Conservation (phyloP, 2,888 invertebrate species). For the Caenorhabditis imperialis region DNA sequence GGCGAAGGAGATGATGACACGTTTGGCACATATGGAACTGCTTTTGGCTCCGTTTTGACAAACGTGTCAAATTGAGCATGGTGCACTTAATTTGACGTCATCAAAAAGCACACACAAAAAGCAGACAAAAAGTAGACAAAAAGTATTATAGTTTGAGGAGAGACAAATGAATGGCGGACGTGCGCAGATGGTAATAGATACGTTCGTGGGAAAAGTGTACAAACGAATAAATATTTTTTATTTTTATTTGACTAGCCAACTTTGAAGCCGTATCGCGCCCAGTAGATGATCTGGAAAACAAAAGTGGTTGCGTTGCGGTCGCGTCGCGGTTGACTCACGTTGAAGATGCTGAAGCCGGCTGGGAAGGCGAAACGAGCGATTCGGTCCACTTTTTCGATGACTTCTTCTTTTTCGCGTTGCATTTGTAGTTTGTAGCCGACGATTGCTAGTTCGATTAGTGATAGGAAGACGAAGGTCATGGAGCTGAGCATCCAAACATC, state of each 20-base stretch:
- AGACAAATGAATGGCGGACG: too few species aligned
- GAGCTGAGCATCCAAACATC: conserved; percentile 71
- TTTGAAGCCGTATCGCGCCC: conserved; percentile 61
- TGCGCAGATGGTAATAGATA: too few species aligned
- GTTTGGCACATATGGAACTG: too few species aligned
- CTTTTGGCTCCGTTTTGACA: too few species aligned
- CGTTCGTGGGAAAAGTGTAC: conserved; percentile 1
- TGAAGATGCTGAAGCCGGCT: conserved; percentile 65
- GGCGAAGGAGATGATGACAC: too few species aligned
- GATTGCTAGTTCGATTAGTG: conserved; percentile 66
- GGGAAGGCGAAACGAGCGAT: conserved; percentile 58
- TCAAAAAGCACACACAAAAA: too few species aligned
- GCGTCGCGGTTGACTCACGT: conserved; percentile 33
- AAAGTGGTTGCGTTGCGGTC: background rate
- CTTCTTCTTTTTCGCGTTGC: conserved; percentile 25
- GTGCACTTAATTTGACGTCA: too few species aligned
- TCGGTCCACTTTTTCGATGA: conserved; percentile 52
- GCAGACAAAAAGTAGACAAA: too few species aligned
- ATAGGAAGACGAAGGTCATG: conserved; percentile 69
- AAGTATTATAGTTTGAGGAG: too few species aligned
- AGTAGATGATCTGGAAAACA: conserved; percentile 59
- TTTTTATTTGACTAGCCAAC: conserved; percentile 24
- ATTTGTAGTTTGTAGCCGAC: conserved; percentile 57
- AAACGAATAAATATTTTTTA: background rate
- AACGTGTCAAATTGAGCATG: too few species aligned